Base-by-base conservation (phyloP, 92 coral and sea anemone species). In the Porites lobata region DNA sequence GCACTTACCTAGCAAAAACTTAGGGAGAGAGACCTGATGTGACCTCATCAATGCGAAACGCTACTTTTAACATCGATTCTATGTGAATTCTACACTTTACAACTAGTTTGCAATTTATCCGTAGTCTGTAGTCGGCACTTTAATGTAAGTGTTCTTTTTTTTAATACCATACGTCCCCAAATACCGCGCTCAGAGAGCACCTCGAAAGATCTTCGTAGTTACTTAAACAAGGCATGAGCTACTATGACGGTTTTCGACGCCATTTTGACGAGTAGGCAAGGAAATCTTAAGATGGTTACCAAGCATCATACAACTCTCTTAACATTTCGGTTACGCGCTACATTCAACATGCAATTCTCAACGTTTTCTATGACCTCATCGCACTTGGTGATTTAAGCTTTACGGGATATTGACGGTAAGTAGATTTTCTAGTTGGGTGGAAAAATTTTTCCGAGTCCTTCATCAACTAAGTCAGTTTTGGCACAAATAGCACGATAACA, bases 391-490 rank as follows among this genome's bases (percentile, higher is more conserved):
- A n/a, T 2, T 29, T 29, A 0, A 29, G 32, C 32, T 29, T 29
- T 29, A 29, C 32, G 32, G n/a, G 32, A 29, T 29, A 29, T 29
- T 29, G 32, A 29, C 3, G 32, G 3, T 29, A 29, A 29, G 3
- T 29, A 29, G 32, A 29, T 29, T 29, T 29, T 29, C n/a, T 3
- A 3, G 1, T 29, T 3, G n/a, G 0, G 32, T 29, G 32, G 32
- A 2, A 29, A 29, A 29, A 29, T 1, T 1, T 29, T 29, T 2
- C 32, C 32, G 3, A 29, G 32, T 68, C 72, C 72, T 68, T 68
- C 24, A 68, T 18, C 24, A 68, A 68, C 26, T 68, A 68, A 68
- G 72, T 68, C 72, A 68, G 72, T 68, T 19, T 68, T 68, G 72
- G 72, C 72, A 50, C 26, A 68, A 68, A 26, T n/a, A 68, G 26